These are phyloP conservation scores for Natator depressus DNA, from an alignment of 2,113 vertebrate species.

Conservation along the genomic window DNA sequence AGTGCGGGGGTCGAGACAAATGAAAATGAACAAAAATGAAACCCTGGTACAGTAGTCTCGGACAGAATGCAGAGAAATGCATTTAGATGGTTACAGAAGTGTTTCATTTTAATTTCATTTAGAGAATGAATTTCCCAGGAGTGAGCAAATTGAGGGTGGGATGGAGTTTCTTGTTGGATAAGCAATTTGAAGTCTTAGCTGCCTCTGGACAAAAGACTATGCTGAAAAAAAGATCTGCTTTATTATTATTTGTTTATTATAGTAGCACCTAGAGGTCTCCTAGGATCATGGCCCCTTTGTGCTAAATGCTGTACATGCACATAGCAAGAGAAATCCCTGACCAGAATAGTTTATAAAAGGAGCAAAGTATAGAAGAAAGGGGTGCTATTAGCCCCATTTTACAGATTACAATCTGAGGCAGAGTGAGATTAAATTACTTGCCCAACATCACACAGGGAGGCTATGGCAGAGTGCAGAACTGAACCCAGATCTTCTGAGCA, in stretches of 20 bases:
- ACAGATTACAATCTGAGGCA: not conserved
- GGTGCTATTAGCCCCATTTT: not conserved
- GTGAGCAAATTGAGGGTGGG: not conserved
- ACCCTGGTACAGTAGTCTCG: accelerated
- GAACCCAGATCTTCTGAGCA: not conserved
- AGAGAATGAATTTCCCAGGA: not conserved
- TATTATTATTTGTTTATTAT: not conserved
- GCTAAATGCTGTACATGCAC: not conserved
- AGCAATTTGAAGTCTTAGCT: not conserved
- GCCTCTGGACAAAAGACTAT: not conserved
- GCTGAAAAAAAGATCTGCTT: not conserved
- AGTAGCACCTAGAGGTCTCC: not conserved
- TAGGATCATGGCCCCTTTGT: not conserved
- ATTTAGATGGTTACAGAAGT: not conserved
- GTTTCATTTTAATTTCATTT: not conserved
- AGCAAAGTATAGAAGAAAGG: not conserved
- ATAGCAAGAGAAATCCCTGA: not conserved
- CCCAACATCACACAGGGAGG: not conserved
- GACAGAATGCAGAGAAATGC: not conserved
- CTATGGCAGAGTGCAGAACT: not conserved
- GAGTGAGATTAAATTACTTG: not conserved
- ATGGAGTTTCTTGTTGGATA: not conserved
- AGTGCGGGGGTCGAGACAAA: no score
- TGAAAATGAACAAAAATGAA: not conserved
- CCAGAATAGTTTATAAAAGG: not conserved